A percentile compares a stretch with the other conserved stretches of the same genome.
These are phyloP conservation scores for Leptodactylus fallax DNA, from an alignment of 2,797 vertebrate genomes.

Conservation along the genomic window DNA sequence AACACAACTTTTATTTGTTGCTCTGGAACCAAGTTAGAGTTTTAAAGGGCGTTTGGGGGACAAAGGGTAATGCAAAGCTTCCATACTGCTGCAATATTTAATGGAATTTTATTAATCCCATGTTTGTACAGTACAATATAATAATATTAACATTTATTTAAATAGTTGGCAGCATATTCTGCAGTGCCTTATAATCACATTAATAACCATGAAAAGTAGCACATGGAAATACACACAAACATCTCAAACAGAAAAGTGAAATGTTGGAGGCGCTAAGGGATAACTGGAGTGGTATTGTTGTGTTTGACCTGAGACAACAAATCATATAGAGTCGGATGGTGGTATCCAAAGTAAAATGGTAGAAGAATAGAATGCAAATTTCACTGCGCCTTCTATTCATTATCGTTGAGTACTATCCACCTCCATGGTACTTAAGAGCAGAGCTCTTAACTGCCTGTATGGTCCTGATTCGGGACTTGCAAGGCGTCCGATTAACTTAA, in stretches of 20 bases:
- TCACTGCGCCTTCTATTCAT: no score
- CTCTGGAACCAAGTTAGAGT: background rate
- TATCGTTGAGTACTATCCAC: no score
- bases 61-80: background rate
- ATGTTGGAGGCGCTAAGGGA: no score
- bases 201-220: background rate
- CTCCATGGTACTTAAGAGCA: no score
- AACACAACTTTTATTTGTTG: constrained; percentile 5
- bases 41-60: constrained; percentile 20
- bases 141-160: background rate
- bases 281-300: no score
- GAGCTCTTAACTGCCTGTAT: no score
- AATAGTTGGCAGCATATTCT: background rate
- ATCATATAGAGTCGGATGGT: no score
- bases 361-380: no score
- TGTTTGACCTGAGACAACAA: no score
- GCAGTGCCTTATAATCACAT: background rate
- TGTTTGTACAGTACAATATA: background rate
- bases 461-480: no score
- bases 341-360: no score
- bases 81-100: background rate
- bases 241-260: background rate
- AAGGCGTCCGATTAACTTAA: no score
- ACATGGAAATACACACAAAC: background rate
- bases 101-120: background rate